Base-by-base conservation (phyloP, 2,888 invertebrate genomes). In the Drosophila ustulata region DNA sequence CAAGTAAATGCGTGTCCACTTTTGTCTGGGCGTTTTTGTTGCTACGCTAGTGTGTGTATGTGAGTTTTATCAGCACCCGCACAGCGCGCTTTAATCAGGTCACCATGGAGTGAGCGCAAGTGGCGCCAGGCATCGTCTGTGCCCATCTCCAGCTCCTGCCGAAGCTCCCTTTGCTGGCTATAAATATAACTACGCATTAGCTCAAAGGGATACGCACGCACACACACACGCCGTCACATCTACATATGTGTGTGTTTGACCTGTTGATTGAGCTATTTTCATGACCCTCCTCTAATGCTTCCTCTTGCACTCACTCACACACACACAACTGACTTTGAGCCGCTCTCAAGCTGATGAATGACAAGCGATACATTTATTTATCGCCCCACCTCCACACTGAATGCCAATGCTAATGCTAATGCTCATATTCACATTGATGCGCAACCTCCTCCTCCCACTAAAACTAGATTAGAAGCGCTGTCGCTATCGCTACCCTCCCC, bases 171-270 rank as follows among this genome's bases (percentile, higher is more conserved):
- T 8, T 26, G 26, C 28, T 53, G 43, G 65, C 82, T 87, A 82
- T 65, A 86, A 81, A 78, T 82, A 82, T 43, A 75, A 73, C 71
- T 74, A 81, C 84, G 71, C 87, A 83, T 76, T 78, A 68, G 46
- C 66, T 59, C 23, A 52, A 53, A 52, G 53, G 49, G 47, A 67
- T 57, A 34, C 45, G 37, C 39, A 32, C 39, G 51, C 43, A 53
- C 26, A 43, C 56, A 61, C 45, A n/a, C 47, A 11, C 28, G 34
- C 34, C 4, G 9, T 11, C 37, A n/a, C 37, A n/a, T 5, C n/a
- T 53, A 23, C 8, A 26, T 47, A 23, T 45, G 25, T 62, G 55
- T 52, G 32, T 28, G 18, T 46, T 41, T 57, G 79, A 82, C 87
- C 82, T 82, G 82, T 82, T 87, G 82, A 86, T 64, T 78, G 51